Evolutionary conservation across 2,113 vertebrate species (phyloP), one percentile per base, ranked within the genome.

Genomic region (Xiphorhynchus elegans): DNA sequence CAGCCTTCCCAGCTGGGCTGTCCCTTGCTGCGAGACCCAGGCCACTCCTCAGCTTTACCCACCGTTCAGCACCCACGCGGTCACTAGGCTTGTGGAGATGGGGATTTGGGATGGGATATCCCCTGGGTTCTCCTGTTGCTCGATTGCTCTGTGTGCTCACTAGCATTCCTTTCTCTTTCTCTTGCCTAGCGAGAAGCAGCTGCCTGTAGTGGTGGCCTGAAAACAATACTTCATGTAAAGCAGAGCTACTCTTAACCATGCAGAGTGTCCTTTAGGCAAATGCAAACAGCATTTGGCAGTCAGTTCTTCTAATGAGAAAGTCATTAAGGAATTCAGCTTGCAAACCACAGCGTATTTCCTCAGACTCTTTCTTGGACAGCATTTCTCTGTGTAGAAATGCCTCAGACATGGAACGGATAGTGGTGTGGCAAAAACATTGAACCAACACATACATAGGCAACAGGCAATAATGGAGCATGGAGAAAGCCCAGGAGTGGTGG

Each of bases 31-130:
- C 0, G 1, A 91, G 29, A 40, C 18, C 37, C 67, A 68, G n/a
- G 67, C 19, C 76, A 52, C 84, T 66, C 56, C 76, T 63, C 17
- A 6, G 56, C 60, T 64, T 72, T 47, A 69, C 53, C 50, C 29
- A 74, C 26, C 29, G 7, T 0, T 0, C 1, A 3, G 39, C 28
- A 58, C 21, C 44, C 29, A 0, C 1, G 0, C 0, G 0, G 50
- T 35, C 62, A 72, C 13, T 16, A 73, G 31, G 11, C 64, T 49
- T 64, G 17, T 39, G 35, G 18, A 21, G 35, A 24, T 3, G 49
- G 24, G 8, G 5, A 59, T 62, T 73, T 85, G 60, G 44, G 23
- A 35, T 1, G 2, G 59, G 31, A 63, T 63, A 69, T 39, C 74
- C 49, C 35, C 4, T 20, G 67, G 33, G 33, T 62, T 87, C 19